Percentiles rank a stretch among this genome's conserved stretches.
Conservation (phyloP, 2,113 vertebrate species). For the Balaenoptera acutorostrata region DNA sequence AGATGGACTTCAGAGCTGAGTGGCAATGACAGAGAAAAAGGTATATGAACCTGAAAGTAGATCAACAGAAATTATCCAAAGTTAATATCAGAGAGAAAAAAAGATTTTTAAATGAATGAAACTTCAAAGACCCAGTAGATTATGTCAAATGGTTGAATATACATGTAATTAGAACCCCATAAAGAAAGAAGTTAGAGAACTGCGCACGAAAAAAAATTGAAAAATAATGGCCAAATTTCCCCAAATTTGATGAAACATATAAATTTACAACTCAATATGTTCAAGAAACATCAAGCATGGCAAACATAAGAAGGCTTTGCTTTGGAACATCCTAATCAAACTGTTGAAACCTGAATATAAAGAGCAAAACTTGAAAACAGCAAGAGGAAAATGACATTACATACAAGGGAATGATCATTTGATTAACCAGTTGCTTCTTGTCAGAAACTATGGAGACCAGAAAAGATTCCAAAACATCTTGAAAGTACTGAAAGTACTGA, state of each 20-base stretch:
- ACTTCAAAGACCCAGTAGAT: not conserved
- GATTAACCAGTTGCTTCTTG: not conserved
- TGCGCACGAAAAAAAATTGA: not conserved
- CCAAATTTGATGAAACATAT: not conserved
- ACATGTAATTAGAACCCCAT: not conserved
- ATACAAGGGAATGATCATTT: not conserved
- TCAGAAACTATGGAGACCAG: not conserved
- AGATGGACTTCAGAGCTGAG: not conserved
- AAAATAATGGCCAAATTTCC: not conserved
- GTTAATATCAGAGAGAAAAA: not conserved
- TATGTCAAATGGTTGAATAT: not conserved
- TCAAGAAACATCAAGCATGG: not conserved
- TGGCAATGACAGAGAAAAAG: not conserved
- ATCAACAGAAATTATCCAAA: not conserved
- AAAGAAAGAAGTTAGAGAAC: not conserved
- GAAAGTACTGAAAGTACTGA: not conserved
- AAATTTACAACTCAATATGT: not conserved
- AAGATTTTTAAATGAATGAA: not conserved
- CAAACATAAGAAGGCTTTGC: not conserved
- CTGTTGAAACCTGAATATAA: not conserved
- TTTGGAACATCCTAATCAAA: not conserved
- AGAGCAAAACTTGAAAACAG: not conserved
- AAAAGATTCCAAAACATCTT: not conserved
- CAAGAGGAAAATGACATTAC: not conserved
- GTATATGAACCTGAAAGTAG: not conserved